These are phyloP conservation scores for Drosophila lacertosa DNA, from an alignment of 1,140 invertebrate species.

Conservation along the genomic window DNA sequence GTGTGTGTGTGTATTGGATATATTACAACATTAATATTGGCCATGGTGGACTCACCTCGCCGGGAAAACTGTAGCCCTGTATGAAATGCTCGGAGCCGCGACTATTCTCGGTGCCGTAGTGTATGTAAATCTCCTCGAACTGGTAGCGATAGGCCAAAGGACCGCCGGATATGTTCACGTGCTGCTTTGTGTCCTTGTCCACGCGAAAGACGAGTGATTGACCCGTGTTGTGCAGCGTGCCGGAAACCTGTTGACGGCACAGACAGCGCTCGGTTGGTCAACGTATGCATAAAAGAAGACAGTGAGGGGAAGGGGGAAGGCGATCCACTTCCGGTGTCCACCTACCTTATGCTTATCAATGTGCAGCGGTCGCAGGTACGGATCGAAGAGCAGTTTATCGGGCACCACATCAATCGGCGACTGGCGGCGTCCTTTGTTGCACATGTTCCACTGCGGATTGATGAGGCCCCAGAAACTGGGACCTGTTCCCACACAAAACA, in stretches of 20 bases:
- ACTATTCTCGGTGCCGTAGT: slow-evolving; percentile 94
- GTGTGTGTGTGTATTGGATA: background rate
- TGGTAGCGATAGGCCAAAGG: slow-evolving; percentile 97
- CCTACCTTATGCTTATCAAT: slow-evolving; percentile 95
- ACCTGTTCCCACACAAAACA: slow-evolving; percentile 87
- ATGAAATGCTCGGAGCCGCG: slow-evolving; percentile 97
- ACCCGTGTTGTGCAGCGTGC: slow-evolving; percentile 94
- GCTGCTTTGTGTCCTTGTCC: slow-evolving; percentile 92
- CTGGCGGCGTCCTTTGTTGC: slow-evolving; percentile 95
- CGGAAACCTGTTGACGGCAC: slow-evolving; percentile 89
- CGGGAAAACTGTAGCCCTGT: slow-evolving; percentile 96
- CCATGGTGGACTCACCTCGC: slow-evolving; percentile 89
- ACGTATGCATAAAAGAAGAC: background rate
- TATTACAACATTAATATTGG: slow-evolving; percentile 13
- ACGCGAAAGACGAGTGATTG: slow-evolving; percentile 95
- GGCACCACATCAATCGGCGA: slow-evolving; percentile 98
- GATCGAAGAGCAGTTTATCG: slow-evolving; percentile 95
- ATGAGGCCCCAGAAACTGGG: slow-evolving; percentile 98
- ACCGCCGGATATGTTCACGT: slow-evolving; percentile 97
- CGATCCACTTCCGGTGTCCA: background rate
- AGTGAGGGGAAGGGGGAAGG: too few species aligned
- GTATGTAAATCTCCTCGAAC: slow-evolving; percentile 97
- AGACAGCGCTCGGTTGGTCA: background rate
- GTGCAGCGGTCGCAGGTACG: slow-evolving; percentile 93
- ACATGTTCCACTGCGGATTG: slow-evolving; percentile 98